Base-by-base conservation (phyloP, 2,888 invertebrate genomes). In the Amblyjoppa proteus region DNA sequence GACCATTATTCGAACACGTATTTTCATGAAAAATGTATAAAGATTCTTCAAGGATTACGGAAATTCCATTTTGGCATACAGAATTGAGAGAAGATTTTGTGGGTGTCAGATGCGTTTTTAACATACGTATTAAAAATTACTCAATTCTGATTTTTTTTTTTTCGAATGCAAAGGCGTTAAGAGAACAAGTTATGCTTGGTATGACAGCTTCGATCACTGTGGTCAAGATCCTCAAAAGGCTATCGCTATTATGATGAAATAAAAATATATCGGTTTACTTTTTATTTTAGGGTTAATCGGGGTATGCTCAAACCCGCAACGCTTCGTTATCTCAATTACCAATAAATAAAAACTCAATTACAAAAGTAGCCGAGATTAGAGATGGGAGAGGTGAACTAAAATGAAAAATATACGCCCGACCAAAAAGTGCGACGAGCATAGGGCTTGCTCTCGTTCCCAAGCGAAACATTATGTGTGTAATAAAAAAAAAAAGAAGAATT, bases 341-440 rank as follows among this genome's bases (percentile, higher is more conserved):
- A 56, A 56, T 68, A 41, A 61, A 38, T 38, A 20, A 64, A 68
- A 81, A 76, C 20, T 79, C 49, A 71, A 51, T 64, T 71, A 56
- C 25, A 7, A 74, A 31, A 38, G 1, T 3, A 20, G n/a, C 20
- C 25, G 41, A 73, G 31, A n/a, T 9, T 25, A 45, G 38, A 68
- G 7, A 75, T 16, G 34, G 7, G 13, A 20, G 9, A 81, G n/a
- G 20, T 31, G 11, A 75, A 58, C 51, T 71, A 61, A 71, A 74
- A 41, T 61, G 31, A 51, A 20, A 58, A 81, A 76, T 71, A 82
- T 58, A 87, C 80, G 81, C 80, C 80, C 83, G 83, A 81, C 88
- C 82, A 83, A 83, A 83, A 75, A 84, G 85, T 85, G 85, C 83
- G 56, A 76, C 73, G 81, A 81, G 81, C 81, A 51, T 61, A 51